A percentile compares a stretch with the other conserved stretches of the same genome.
Conservation (phyloP, 1,140 invertebrate species). For the Panagrolaimus sp. region DNA sequence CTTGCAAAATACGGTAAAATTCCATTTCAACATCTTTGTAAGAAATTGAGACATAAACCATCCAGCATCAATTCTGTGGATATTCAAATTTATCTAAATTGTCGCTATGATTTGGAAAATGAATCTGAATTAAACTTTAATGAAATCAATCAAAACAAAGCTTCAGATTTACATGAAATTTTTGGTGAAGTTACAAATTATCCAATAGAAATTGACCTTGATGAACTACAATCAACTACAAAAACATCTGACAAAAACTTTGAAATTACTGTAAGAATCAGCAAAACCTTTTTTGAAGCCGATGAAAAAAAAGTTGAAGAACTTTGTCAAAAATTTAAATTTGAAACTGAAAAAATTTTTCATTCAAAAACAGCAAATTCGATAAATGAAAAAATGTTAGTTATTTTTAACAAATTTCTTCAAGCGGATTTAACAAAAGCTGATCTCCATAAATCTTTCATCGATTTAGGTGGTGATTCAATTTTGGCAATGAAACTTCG, state of each 20-base stretch:
- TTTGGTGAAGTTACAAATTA: background rate
- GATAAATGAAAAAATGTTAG: background rate
- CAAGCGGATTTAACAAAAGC: background rate
- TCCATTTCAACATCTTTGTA: background rate
- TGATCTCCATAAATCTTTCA: background rate
- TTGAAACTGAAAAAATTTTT: background rate
- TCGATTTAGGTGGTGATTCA: constrained; percentile 1
- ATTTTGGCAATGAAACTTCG: background rate
- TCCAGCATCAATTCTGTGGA: background rate
- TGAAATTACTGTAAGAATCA: background rate
- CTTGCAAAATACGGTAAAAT: constrained; percentile 1
- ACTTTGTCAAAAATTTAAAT: background rate
- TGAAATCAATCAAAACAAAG: background rate
- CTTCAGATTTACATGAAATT: background rate
- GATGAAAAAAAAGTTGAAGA: background rate
- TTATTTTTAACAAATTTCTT: background rate
- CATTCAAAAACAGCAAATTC: background rate
- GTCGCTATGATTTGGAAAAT: background rate
- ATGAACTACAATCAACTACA: background rate
- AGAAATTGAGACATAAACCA: background rate
- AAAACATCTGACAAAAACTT: background rate
- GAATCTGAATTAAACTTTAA: background rate
- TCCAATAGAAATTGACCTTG: background rate
- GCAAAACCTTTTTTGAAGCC: background rate
- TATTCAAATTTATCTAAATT: constrained; percentile 1